phyloP scores from a whole-genome alignment of 2,113 vertebrate species.

The Columbina picui region DNA sequence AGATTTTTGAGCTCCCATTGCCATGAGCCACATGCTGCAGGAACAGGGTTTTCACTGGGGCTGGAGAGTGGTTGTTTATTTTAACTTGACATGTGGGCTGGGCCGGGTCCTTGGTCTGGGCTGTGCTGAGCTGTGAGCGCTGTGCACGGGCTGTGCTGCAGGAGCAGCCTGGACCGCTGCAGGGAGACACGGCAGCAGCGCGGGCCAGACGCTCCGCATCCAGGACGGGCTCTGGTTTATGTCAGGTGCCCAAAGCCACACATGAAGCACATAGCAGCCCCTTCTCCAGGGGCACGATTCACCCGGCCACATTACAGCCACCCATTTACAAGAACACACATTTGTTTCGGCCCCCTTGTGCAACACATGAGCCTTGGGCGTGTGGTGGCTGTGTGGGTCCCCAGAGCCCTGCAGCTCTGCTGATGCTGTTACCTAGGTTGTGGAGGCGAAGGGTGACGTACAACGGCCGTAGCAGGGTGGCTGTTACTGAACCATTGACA shows the following conservation, averaged over 20 bases:
- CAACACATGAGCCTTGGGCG: fast-evolving
- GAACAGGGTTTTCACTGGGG: background rate
- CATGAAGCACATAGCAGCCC: background rate
- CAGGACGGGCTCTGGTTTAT: background rate
- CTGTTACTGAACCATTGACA: conserved; percentile 81
- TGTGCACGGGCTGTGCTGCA: fast-evolving
- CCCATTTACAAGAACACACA: fast-evolving
- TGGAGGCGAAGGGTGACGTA: conserved; percentile 82
- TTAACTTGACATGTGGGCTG: fast-evolving
- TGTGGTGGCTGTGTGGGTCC: fast-evolving
- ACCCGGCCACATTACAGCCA: background rate
- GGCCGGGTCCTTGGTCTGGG: background rate
- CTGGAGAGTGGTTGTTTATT: background rate
- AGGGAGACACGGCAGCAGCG: fast-evolving
- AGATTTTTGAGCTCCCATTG: background rate
- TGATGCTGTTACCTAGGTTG: conserved; percentile 78
- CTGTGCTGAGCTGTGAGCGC: fast-evolving
- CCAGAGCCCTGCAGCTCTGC: background rate
- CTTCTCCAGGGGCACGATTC: background rate
- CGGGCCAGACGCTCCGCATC: background rate
- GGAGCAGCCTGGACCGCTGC: background rate
- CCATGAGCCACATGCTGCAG: background rate
- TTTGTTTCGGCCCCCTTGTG: background rate
- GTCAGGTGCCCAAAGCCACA: background rate
- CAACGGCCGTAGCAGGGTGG: conserved; percentile 46